Conservation (phyloP, 2,888 invertebrate species). For the Diaperis boleti region DNA sequence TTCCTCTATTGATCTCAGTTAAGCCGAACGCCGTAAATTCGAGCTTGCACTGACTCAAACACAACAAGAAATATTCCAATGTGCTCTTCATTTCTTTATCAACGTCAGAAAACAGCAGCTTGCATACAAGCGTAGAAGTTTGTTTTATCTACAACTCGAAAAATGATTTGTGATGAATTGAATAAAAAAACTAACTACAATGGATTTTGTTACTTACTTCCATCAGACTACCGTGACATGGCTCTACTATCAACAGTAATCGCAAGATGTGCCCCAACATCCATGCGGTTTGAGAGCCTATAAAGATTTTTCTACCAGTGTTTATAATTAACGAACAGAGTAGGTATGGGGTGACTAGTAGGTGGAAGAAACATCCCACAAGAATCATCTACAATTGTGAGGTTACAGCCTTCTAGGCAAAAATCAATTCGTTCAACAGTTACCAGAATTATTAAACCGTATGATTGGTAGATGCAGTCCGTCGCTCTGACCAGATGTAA, state of each 20-base stretch:
- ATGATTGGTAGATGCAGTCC: not conserved
- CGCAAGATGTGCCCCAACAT: conserved; percentile 57
- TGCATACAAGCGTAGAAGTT: not conserved
- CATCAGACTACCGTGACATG: not conserved
- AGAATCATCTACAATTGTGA: conserved; percentile 67
- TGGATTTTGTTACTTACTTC: not conserved
- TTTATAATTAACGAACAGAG: conserved; percentile 70
- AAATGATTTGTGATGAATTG: not conserved
- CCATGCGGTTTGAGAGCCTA: conserved; percentile 71
- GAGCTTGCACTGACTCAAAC: conserved; percentile 15
- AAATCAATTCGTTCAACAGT: not conserved
- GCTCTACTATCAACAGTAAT: conserved; percentile 2
- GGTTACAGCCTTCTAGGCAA: not conserved
- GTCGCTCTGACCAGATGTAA: not conserved
- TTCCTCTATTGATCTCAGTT: conserved; percentile 14
- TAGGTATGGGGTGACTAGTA: conserved; percentile 74
- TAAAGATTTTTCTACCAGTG: conserved; percentile 56
- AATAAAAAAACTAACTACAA: not conserved
- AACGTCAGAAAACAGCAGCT: conserved; percentile 32
- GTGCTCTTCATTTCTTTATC: conserved; percentile 45
- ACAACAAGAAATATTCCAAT: conserved; percentile 18
- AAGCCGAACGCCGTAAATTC: conserved; percentile 26
- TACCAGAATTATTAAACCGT: conserved; percentile 10
- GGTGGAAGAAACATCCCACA: conserved; percentile 71
- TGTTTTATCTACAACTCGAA: not conserved